Percentiles rank a stretch among this genome's conserved stretches.
phyloP scores from a whole-genome alignment of 2,888 invertebrate genomes.

The Caenorhabditis becei region DNA sequence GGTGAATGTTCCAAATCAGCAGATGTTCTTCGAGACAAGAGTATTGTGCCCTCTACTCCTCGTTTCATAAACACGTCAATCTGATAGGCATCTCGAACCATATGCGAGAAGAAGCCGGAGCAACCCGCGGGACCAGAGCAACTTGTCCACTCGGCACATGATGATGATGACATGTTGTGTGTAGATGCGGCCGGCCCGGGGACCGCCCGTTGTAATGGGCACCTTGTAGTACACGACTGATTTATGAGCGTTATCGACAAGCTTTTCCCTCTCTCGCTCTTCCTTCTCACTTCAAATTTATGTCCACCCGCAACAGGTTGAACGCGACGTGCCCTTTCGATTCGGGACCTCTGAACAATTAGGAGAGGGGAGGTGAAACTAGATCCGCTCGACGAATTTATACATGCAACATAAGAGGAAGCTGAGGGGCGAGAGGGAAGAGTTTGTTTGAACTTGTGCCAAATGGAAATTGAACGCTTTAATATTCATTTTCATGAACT shows the following conservation, averaged over 20 bases:
- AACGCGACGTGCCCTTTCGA: background rate
- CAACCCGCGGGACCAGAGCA: slow-evolving; percentile 10
- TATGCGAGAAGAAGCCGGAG: slow-evolving; percentile 27
- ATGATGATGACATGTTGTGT: slow-evolving; percentile 59
- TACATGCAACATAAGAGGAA: slow-evolving; percentile 18
- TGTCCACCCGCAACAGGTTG: slow-evolving; percentile 44
- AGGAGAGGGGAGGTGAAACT: slow-evolving; percentile 33
- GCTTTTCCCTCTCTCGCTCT: slow-evolving; percentile 12
- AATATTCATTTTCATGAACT: slow-evolving; percentile 34
- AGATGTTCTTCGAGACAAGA: slow-evolving; percentile 50
- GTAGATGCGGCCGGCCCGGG: slow-evolving; percentile 14
- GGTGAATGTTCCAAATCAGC: slow-evolving; percentile 23
- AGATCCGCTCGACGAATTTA: slow-evolving; percentile 34
- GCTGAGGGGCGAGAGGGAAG: background rate
- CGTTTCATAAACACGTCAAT: slow-evolving; percentile 56
- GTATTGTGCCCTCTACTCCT: slow-evolving; percentile 15
- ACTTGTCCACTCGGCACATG: slow-evolving; percentile 39
- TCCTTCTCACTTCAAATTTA: slow-evolving; percentile 35
- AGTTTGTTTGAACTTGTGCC: slow-evolving; percentile 43
- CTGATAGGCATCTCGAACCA: slow-evolving; percentile 52
- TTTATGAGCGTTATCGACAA: slow-evolving; percentile 53
- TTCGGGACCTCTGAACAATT: slow-evolving; percentile 22
- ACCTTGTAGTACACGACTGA: slow-evolving; percentile 61
- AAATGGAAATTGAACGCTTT: slow-evolving; percentile 36
- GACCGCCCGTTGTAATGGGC: slow-evolving; percentile 19